Conservation (phyloP, 2,888 invertebrate genomes). For the Entomobrya proxima region DNA sequence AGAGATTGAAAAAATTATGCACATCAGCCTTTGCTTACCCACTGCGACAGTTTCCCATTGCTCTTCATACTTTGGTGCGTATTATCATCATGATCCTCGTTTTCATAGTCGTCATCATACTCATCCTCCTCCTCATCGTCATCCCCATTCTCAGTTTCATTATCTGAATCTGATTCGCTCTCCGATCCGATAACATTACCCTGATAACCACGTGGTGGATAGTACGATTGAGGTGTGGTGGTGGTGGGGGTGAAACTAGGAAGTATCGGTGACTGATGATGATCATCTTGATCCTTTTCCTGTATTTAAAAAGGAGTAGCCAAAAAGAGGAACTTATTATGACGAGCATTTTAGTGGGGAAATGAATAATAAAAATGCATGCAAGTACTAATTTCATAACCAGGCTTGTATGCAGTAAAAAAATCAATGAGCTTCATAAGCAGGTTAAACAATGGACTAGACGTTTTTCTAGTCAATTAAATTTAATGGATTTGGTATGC, state of each 20-base stretch:
- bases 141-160: neutral
- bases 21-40: neutral
- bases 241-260: neutral
- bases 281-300: neutral
- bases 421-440: neutral
- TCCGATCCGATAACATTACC: too few species aligned
- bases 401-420: neutral
- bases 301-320: neutral
- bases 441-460: neutral
- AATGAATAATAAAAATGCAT: neutral
- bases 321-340: neutral
- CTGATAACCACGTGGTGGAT: neutral
- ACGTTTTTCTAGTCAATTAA: conserved; percentile 25
- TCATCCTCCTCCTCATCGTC: neutral
- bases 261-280: neutral
- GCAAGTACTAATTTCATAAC: neutral
- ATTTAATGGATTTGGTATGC: conserved; percentile 35
- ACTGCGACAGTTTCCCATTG: neutral
- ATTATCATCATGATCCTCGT: neutral
- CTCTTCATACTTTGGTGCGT: neutral
- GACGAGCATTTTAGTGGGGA: neutral
- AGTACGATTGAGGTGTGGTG: neutral
- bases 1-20: neutral
- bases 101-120: neutral
- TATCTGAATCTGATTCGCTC: too few species aligned